A percentile compares a stretch with the other conserved stretches of the same genome.
Conservation (phyloP, 2,888 invertebrate species). For the Melinaea marsaeus region DNA sequence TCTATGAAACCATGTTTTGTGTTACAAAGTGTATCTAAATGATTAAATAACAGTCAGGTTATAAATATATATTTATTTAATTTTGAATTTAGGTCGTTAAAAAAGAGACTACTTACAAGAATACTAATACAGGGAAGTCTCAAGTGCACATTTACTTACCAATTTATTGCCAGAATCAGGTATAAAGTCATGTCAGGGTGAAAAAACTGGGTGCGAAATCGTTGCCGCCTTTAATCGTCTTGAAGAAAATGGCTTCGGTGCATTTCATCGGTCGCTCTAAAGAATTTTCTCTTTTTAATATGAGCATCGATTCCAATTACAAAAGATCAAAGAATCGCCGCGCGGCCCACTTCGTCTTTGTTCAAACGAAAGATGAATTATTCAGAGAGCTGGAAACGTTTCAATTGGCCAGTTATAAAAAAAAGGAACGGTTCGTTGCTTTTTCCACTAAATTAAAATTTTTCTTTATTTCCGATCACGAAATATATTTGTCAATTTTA, state of each 20-base stretch:
- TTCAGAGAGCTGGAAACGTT: slow-evolving; percentile 78
- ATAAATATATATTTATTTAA: no score
- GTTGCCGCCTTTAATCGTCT: slow-evolving; percentile 64
- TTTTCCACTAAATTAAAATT: slow-evolving; percentile 75
- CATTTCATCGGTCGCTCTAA: slow-evolving; percentile 70
- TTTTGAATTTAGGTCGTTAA: no score
- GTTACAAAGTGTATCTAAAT: no score
- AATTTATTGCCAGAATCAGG: not conserved
- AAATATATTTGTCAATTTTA: slow-evolving; percentile 48
- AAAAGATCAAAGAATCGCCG: slow-evolving; percentile 79
- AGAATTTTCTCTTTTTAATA: slow-evolving; percentile 76
- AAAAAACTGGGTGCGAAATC: slow-evolving; percentile 53
- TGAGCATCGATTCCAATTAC: slow-evolving; percentile 79
- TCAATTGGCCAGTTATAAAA: slow-evolving; percentile 78
- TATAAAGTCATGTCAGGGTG: slow-evolving; percentile 5
- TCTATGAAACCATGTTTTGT: no score
- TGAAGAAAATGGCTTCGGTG: slow-evolving; percentile 71
- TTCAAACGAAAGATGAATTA: slow-evolving; percentile 78
- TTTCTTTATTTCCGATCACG: slow-evolving; percentile 68
- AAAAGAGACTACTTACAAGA: no score
- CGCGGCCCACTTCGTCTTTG: slow-evolving; percentile 77
- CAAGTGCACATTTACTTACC: slow-evolving; percentile 31
- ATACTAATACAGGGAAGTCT: no score
- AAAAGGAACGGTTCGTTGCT: slow-evolving; percentile 77
- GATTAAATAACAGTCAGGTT: no score